Conservation (phyloP, 2,888 invertebrate species). For the Drosophila paramelanica region DNA sequence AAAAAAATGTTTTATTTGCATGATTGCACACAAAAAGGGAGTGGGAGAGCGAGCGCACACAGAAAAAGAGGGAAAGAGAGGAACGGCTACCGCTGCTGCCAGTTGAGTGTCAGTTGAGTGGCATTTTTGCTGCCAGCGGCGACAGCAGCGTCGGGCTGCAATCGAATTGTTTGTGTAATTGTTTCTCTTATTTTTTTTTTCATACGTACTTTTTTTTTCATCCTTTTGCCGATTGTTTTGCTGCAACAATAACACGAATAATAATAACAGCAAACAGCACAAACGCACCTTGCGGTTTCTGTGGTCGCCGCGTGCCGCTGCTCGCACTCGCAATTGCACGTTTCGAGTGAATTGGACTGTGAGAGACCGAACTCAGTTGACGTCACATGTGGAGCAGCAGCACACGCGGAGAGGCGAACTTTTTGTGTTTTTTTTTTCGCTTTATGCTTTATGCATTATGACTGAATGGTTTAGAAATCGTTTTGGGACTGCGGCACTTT, state of each 20-base stretch:
- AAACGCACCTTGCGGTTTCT: conserved; percentile 80
- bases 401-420: conserved; percentile 1
- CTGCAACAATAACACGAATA: conserved; percentile 52
- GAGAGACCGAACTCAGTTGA: conserved; percentile 37
- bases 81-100: conserved; percentile 25
- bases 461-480: conserved; percentile 74
- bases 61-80: conserved; percentile 6
- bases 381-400: conserved; percentile 43
- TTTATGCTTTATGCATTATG: conserved; percentile 53
- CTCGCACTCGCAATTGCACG: conserved; percentile 7
- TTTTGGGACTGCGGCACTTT: conserved; percentile 67
- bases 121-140: conserved; percentile 60
- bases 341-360: conserved; percentile 64
- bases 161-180: conserved; percentile 74
- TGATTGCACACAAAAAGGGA: conserved; percentile 68
- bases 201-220: conserved; percentile 16
- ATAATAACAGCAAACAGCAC: conserved; percentile 53
- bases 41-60: conserved; percentile 4
- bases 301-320: conserved; percentile 50
- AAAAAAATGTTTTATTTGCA: conserved; percentile 75
- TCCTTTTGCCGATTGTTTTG: conserved; percentile 52
- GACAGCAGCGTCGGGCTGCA: conserved; percentile 52
- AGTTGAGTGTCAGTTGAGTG: conserved; percentile 68
- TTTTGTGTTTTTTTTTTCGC: conserved; percentile 1
- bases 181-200: conserved; percentile 54